Base-by-base conservation (phyloP, 2,113 vertebrate species). In the Ondatra zibethicus region DNA sequence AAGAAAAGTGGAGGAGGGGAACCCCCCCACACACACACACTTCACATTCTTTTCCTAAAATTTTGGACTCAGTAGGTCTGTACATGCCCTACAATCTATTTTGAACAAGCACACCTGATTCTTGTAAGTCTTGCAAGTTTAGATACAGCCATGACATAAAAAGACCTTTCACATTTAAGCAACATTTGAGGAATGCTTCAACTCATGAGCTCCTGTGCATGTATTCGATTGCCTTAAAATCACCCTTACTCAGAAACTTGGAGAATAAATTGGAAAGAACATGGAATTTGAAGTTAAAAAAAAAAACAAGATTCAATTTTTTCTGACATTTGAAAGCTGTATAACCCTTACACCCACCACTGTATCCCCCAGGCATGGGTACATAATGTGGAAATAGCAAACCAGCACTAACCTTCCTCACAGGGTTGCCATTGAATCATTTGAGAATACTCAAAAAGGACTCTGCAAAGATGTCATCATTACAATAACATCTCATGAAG, bases 391-490 rank as follows among this genome's bases (percentile, higher is more conserved):
- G 55, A 92, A 93, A 58, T 68, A 80, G 78, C 55, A 90, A 96
- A 77, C 14, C 81, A 80, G 58, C 3, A 45, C 80, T 45, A 86
- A 86, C 42, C 42, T 89, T 72, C 47, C 76, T 84, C 23, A 42
- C 7, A 42, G 33, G 80, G 21, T 61, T 76, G n/a, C 65, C 25
- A 47, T 55, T 21, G 36, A 73, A 68, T 78, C 89, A 47, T 27
- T 42, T 14, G 36, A 73, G 36, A 96, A 89, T 17, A 87, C n/a
- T 45, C 86, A 63, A 91, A 82, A 97, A 89, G 47, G 58, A 77
- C 75, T 95, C 72, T 84, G 91, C 68, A 84, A 93, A 85, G 42
- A 95, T 96, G 82, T 95, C 94, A 94, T 36, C n/a, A 17, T 66
- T 47, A 80, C 21, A 72, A 31, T 55, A 91, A 77, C 70, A 95